phyloP scores from a whole-genome alignment of 2,888 invertebrate genomes.

The Phasia obesa region DNA sequence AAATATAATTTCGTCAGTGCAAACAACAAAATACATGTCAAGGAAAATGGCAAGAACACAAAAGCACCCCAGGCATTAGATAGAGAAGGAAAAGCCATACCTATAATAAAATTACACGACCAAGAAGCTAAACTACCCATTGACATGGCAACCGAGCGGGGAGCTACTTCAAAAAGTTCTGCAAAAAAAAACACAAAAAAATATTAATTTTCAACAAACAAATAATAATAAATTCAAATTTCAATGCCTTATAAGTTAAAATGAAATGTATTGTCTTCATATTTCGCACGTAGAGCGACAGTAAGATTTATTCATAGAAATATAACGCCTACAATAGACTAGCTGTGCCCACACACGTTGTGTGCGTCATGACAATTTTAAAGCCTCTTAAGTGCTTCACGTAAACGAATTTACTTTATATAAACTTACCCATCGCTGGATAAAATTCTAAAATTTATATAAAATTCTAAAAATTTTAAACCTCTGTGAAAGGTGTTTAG shows the following conservation, averaged over 20 bases:
- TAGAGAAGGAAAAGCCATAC: constrained; percentile 88
- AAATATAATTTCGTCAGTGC: constrained; percentile 85
- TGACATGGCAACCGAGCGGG: constrained; percentile 93
- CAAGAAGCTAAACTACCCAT: constrained; percentile 94
- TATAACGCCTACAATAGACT: background rate
- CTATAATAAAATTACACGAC: constrained; percentile 93
- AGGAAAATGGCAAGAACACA: constrained; percentile 90
- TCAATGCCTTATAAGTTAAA: background rate
- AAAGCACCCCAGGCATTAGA: constrained; percentile 86
- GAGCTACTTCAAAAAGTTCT: constrained; percentile 92
- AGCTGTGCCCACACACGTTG: no score
- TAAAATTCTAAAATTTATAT: no score
- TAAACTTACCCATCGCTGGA: no score
- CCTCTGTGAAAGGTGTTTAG: no score
- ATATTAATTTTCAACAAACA: background rate
- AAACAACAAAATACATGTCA: constrained; percentile 79
- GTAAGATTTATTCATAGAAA: background rate
- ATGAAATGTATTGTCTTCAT: background rate
- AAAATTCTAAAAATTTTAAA: no score
- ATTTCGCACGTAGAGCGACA: background rate
- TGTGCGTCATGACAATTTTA: background rate
- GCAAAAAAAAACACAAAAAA: constrained; percentile 75
- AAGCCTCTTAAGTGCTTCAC: no score
- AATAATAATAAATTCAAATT: constrained; percentile 4
- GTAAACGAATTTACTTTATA: no score